A percentile compares a stretch with the other conserved stretches of the same genome.
These are phyloP conservation scores for Steinernema feltiae DNA, from an alignment of 1,140 invertebrate genomes.

Conservation along the genomic window DNA sequence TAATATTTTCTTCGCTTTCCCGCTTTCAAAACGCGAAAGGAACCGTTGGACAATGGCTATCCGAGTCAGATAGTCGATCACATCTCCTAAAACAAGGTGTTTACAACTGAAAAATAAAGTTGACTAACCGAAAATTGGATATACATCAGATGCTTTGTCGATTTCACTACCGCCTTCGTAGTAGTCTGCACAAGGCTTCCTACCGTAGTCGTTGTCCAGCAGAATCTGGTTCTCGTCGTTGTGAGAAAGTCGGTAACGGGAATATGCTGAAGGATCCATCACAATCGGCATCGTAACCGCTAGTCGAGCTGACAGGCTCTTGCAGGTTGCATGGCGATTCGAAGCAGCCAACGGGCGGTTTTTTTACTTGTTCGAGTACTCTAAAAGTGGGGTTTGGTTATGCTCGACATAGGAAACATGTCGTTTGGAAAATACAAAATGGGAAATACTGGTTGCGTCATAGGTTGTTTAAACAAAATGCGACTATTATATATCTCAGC, in stretches of 20 bases:
- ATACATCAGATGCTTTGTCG: background rate
- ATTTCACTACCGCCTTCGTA: background rate
- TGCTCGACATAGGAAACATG: too few relatives aligned
- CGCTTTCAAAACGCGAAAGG: background rate
- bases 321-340: background rate
- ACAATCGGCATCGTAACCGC: background rate
- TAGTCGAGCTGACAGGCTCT: background rate
- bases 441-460: too few relatives aligned
- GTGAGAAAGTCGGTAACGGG: background rate
- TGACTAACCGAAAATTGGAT: background rate
- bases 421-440: too few relatives aligned
- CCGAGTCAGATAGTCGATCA: constrained; percentile 11
- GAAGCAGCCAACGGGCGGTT: background rate
- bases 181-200: background rate
- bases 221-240: background rate
- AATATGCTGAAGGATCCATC: background rate
- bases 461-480: too few relatives aligned
- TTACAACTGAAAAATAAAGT: background rate
- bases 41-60: constrained; percentile 71
- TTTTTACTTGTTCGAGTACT: background rate
- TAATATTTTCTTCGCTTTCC: background rate
- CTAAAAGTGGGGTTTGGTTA: too few relatives aligned
- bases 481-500: too few relatives aligned
- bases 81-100: constrained; percentile 10
- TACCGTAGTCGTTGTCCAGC: background rate